Percentiles rank a stretch among this genome's conserved stretches.
These are phyloP conservation scores for Siniperca obscura DNA, from an alignment of 2,797 vertebrate species.

Conservation along the genomic window DNA sequence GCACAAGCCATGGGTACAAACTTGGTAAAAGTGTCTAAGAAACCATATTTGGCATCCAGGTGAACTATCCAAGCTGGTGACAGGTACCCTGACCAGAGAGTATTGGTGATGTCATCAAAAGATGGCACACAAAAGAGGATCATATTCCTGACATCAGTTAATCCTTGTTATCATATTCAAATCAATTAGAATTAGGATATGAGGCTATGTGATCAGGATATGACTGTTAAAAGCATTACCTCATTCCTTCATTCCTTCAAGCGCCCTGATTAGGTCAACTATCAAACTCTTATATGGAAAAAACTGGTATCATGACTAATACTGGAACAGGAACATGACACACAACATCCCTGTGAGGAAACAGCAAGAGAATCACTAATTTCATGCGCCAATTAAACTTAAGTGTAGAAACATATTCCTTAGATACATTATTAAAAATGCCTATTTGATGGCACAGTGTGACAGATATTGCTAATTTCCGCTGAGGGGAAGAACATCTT, in stretches of 20 bases:
- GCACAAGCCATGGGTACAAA: neutral
- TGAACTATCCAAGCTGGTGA: no score
- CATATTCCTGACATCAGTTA: neutral
- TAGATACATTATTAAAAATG: neutral
- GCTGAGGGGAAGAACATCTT: neutral
- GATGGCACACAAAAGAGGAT: neutral
- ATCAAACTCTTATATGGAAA: neutral
- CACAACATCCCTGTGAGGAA: slow-evolving; percentile 14
- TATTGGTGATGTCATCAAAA: no score
- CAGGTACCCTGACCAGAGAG: neutral
- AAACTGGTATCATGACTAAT: slow-evolving; percentile 2
- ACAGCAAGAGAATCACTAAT: slow-evolving; percentile 21
- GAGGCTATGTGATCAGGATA: neutral
- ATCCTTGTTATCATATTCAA: neutral
- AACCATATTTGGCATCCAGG: neutral
- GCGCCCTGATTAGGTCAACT: neutral
- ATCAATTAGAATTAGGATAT: neutral
- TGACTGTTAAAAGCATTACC: neutral
- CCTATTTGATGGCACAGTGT: neutral
- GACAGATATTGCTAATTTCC: neutral
- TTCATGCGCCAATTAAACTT: neutral
- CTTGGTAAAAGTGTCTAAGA: neutral
- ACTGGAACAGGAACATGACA: slow-evolving; percentile 2
- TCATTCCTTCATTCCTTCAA: neutral
- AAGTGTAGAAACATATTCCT: neutral